Conservation (phyloP, 2,113 vertebrate genomes). For the Aplodontia rufa region DNA sequence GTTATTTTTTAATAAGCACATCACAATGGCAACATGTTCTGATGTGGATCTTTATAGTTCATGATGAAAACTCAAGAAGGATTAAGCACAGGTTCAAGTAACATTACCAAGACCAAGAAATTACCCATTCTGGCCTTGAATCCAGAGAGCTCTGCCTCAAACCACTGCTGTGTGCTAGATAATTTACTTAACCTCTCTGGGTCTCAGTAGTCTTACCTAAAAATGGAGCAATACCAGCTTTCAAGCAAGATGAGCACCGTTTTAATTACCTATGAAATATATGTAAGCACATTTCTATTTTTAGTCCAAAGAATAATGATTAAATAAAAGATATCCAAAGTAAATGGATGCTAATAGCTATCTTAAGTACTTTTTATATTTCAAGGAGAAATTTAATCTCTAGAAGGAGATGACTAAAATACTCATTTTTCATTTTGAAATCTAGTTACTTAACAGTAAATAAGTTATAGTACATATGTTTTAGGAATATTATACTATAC, state of each 20-base stretch:
- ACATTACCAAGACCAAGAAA: not conserved
- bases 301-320: not conserved
- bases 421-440: slow-evolving; percentile 4
- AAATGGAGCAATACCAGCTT: not conserved
- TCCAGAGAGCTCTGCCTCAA: not conserved
- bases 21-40: not conserved
- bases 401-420: not conserved
- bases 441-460: not conserved
- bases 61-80: not conserved
- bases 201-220: not conserved
- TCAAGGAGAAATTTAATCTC: not conserved
- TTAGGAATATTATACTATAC: not conserved
- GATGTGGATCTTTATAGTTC: not conserved
- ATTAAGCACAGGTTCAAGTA: not conserved
- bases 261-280: not conserved
- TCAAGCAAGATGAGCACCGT: not conserved
- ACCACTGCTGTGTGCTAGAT: not conserved
- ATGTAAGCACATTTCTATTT: not conserved
- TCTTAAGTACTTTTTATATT: not conserved
- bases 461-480: not conserved
- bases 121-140: not conserved
- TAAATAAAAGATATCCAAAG: not conserved
- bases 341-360: not conserved
- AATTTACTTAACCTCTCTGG: too few species aligned
- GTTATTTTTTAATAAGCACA: not conserved